Evolutionary conservation across 1,140 invertebrate species (phyloP).

Genomic region (Rhynchophorus ferrugineus): DNA sequence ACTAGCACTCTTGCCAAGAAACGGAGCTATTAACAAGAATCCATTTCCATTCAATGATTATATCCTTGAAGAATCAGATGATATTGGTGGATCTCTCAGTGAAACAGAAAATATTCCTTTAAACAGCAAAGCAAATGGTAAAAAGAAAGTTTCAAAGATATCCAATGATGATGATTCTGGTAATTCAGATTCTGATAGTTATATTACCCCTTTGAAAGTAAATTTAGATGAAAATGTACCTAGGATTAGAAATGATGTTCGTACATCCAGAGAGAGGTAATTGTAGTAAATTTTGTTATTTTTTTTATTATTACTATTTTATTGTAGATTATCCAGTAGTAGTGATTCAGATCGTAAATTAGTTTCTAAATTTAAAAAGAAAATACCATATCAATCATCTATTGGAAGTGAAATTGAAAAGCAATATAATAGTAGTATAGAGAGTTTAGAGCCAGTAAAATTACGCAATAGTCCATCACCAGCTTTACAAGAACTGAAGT

Average conservation of each 20-base stretch:
- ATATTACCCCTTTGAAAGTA: constrained; percentile 46
- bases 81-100: constrained; percentile 44
- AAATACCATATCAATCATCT: constrained; percentile 47
- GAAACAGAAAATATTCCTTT: constrained; percentile 39
- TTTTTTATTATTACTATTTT: not conserved
- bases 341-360: constrained; percentile 7
- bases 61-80: constrained; percentile 43
- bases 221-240: constrained; percentile 18
- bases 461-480: constrained; percentile 38
- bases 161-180: constrained; percentile 48
- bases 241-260: constrained; percentile 5
- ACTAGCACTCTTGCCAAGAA: constrained; percentile 50
- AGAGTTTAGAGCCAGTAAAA: constrained; percentile 52
- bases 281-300: not conserved
- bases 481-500: constrained; percentile 43
- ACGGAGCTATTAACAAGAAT: constrained; percentile 40
- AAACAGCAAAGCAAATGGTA: constrained; percentile 23
- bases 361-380: constrained; percentile 38
- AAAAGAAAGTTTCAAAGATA: constrained; percentile 26
- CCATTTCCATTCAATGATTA: constrained; percentile 34
- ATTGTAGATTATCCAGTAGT: not conserved
- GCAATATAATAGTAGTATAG: constrained; percentile 61
- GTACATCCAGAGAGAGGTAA: constrained; percentile 18
- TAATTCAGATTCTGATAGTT: constrained; percentile 61
- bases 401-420: constrained; percentile 33